phyloP scores from a whole-genome alignment of 2,888 invertebrate genomes.

The Sclerodermus sp. region DNA sequence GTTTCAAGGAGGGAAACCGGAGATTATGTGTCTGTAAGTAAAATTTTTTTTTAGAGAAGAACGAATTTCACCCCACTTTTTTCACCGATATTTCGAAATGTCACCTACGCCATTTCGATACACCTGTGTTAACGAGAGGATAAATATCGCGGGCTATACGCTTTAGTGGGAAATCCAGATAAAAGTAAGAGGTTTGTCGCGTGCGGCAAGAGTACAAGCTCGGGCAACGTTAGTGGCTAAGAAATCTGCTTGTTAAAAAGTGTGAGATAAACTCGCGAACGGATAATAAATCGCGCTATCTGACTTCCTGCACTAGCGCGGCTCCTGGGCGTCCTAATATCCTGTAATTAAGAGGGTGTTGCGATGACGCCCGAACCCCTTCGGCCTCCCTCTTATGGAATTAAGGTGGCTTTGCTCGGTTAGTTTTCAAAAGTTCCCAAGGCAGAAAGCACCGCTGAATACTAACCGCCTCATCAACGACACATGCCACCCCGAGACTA shows the following conservation, averaged over 20 bases:
- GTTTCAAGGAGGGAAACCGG: constrained; percentile 69
- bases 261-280: constrained; percentile 25
- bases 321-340: constrained; percentile 47
- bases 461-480: constrained; percentile 58
- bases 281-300: constrained; percentile 35
- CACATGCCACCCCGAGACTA: constrained; percentile 51
- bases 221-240: not conserved
- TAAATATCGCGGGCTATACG: no score
- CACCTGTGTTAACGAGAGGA: no score
- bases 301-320: constrained; percentile 25
- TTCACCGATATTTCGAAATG: no score
- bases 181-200: not conserved
- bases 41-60: not conserved
- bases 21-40: constrained; percentile 73
- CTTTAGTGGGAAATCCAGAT: not conserved
- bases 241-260: constrained; percentile 20
- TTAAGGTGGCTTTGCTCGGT: constrained; percentile 54
- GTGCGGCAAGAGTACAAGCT: no score
- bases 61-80: no score
- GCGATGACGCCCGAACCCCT: constrained; percentile 51
- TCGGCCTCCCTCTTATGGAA: constrained; percentile 51
- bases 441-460: constrained; percentile 52
- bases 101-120: no score
- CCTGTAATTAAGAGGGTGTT: constrained; percentile 54
- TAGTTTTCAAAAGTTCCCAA: constrained; percentile 54